Evolutionary conservation across 1,140 invertebrate genomes (phyloP), one percentile per base, ranked within the genome.

Genomic region (Ceratoteleas bidentatus): DNA sequence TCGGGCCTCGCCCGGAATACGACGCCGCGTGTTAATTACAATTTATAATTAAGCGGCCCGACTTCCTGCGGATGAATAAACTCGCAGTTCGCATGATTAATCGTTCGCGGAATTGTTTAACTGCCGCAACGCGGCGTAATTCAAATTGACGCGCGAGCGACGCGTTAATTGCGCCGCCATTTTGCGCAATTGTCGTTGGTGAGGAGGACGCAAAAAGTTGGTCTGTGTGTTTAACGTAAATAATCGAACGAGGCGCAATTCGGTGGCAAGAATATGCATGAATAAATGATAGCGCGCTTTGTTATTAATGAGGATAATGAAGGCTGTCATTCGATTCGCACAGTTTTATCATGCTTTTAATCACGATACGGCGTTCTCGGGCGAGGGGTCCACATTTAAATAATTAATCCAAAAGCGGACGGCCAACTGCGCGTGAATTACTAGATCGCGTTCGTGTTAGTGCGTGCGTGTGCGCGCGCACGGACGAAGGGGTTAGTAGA

Each of bases 41-140:
- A 89, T 90, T 90, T 90, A 90, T 89, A 90, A 90, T 90, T 90
- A 90, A 90, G 80, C 83, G 88, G 84, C 83, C 87, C 78, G 85
- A 88, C 86, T 85, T 86, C 82, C 84, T 81, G 65, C 69, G 70
- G 68, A 77, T 78, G 80, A 76, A 76, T 53, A 62, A 80, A 72
- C 43, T 50, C 70, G 86, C 87, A 89, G 90, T 89, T 89, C 89
- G 87, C 86, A 85, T 90, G 88, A 90, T 90, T 88, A 88, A 90
- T 90, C 86, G 88, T 86, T 87, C 85, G 58, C 66, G 81, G 86
- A 87, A 89, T 89, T 89, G 85, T 73, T 86, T 84, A 82, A 76
- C 76, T 57, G 43, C 7, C 43, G 32, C 7, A 8, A 3, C n/a
- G 16, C 6, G 36, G 36, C 32, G 54, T 73, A 45, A 56, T 50